A percentile compares a stretch with the other conserved stretches of the same genome.
These are phyloP conservation scores for Falco concolor DNA, from an alignment of 2,797 vertebrate genomes.

Conservation along the genomic window DNA sequence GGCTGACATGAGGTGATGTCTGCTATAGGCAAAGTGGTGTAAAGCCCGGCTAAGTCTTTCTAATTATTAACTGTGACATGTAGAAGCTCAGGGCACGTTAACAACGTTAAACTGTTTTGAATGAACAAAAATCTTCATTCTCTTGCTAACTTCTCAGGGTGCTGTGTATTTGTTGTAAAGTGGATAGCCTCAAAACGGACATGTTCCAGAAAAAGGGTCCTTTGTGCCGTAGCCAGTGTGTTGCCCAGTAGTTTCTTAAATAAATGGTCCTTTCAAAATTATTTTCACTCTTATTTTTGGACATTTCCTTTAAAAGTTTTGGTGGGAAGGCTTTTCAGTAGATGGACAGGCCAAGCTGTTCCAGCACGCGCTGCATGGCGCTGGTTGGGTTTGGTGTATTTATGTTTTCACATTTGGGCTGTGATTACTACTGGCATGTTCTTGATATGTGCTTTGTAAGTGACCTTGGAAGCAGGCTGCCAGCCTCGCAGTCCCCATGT, in stretches of 20 bases:
- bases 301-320: not conserved
- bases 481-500: fast-evolving
- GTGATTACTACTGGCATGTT: not conserved
- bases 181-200: not conserved
- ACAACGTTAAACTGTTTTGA: slow-evolving; percentile 10
- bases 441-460: not conserved
- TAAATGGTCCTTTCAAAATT: not conserved
- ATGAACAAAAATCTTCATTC: slow-evolving; percentile 55
- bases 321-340: not conserved
- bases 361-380: fast-evolving
- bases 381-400: not conserved
- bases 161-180: slow-evolving; percentile 12
- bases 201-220: slow-evolving; percentile 8
- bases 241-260: not conserved
- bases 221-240: slow-evolving; percentile 7
- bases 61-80: slow-evolving; percentile 55
- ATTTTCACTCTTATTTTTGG: not conserved
- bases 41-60: slow-evolving; percentile 18
- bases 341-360: not conserved
- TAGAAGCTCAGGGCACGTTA: slow-evolving; percentile 34
- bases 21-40: slow-evolving; percentile 1
- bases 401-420: fast-evolving
- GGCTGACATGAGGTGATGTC: slow-evolving; percentile 4
- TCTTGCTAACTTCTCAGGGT: not conserved
- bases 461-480: not conserved